Percentiles rank a stretch among this genome's conserved stretches.
Evolutionary conservation across 2,113 vertebrate species (phyloP).

Genomic region (Megalops atlanticus): DNA sequence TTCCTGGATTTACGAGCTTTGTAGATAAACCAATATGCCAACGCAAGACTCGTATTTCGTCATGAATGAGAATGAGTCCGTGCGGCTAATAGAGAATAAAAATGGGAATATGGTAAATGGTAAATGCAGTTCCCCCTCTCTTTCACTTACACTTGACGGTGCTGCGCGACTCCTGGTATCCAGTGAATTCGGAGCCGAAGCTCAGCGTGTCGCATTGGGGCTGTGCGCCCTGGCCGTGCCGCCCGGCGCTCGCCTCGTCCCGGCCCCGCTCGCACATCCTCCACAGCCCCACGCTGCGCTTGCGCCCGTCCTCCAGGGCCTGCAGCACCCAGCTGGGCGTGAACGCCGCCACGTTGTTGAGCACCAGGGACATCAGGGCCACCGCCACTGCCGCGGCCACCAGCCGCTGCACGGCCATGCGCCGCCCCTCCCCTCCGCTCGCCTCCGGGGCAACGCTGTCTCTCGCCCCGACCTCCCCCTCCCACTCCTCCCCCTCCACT

Average conservation of each 20-base stretch:
- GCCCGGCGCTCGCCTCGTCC: constrained; percentile 55
- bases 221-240: constrained; percentile 62
- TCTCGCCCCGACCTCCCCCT: constrained; percentile 19
- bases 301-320: constrained; percentile 85
- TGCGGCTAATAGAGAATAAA: background rate
- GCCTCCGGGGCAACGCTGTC: background rate
- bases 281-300: constrained; percentile 93
- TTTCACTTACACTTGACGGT: constrained; percentile 94
- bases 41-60: no score
- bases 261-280: constrained; percentile 81
- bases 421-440: constrained; percentile 43
- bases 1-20: no score
- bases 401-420: constrained; percentile 90
- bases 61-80: no score
- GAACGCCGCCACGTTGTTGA: constrained; percentile 92
- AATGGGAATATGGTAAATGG: background rate
- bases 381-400: constrained; percentile 89
- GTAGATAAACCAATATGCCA: no score
- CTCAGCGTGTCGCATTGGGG: constrained; percentile 79
- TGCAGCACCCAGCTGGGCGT: constrained; percentile 95
- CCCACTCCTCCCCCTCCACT: constrained; percentile 52
- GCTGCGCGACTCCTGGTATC: constrained; percentile 91
- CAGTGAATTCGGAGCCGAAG: constrained; percentile 89
- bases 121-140: background rate
- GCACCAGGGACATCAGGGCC: constrained; percentile 89